Percentiles rank a stretch among this genome's conserved stretches.
Evolutionary conservation across 2,797 vertebrate species (phyloP).

Genomic region (Trachops cirrhosus): DNA sequence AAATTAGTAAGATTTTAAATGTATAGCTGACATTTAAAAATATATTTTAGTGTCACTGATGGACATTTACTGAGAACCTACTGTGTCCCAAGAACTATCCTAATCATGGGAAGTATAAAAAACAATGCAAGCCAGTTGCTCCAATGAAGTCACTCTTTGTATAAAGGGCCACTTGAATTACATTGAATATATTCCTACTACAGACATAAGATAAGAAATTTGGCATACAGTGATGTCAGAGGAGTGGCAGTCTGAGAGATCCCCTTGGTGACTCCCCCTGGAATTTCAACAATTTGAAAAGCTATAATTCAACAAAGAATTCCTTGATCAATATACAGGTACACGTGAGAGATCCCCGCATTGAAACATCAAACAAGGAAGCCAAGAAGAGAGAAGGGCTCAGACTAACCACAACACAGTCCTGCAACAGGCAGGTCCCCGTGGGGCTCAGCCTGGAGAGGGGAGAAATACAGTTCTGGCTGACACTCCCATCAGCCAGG

Average conservation of each 20-base stretch:
- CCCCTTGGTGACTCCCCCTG: background rate
- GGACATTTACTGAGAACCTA: background rate
- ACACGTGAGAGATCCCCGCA: background rate
- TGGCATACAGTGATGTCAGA: background rate
- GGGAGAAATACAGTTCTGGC: too few relatives aligned
- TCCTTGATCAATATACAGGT: background rate
- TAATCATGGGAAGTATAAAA: conserved; percentile 7
- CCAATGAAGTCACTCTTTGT: background rate
- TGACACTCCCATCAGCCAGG: too few relatives aligned
- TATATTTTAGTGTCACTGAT: background rate
- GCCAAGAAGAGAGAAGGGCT: too few relatives aligned
- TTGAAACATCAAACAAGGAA: too few relatives aligned
- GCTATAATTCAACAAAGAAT: background rate
- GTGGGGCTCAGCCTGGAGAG: too few relatives aligned
- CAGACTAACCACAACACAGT: too few relatives aligned
- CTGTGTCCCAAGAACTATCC: background rate
- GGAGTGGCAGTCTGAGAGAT: background rate
- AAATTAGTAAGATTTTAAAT: conserved; percentile 32
- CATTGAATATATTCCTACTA: background rate
- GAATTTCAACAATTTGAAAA: background rate
- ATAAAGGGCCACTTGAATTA: background rate
- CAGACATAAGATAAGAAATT: background rate
- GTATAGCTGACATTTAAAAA: background rate
- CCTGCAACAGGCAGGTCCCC: too few relatives aligned
- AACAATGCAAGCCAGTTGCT: background rate